phyloP scores from a whole-genome alignment of 2,797 vertebrate species.

The Chloroceryle amazona region DNA sequence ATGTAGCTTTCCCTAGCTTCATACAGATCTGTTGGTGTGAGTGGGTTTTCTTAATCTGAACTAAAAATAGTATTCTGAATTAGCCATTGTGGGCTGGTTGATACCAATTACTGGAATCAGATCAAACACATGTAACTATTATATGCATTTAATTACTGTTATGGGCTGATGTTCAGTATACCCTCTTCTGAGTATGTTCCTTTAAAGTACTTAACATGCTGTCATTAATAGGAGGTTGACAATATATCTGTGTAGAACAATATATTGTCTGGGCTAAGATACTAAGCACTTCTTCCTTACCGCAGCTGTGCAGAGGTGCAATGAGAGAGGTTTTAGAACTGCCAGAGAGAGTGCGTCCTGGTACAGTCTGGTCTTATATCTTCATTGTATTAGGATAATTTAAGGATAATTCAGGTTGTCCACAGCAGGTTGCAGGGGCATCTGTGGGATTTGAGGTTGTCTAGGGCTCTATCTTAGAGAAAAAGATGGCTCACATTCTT shows the following conservation, averaged over 20 bases:
- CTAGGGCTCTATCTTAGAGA: not conserved
- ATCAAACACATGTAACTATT: constrained; percentile 6
- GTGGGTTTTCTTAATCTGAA: constrained; percentile 27
- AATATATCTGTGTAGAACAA: not conserved
- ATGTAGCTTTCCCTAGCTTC: not conserved
- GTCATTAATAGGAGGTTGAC: not conserved
- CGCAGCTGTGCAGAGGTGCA: not conserved
- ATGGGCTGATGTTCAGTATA: not conserved
- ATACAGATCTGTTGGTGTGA: not conserved
- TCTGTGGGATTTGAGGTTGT: not conserved
- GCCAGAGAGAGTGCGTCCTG: not conserved
- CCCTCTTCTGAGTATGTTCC: not conserved
- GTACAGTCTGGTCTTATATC: not conserved
- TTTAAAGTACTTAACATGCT: not conserved
- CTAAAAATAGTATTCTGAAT: constrained; percentile 17
- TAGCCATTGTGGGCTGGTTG: not conserved
- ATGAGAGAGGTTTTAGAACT: not conserved
- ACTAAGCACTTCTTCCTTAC: not conserved
- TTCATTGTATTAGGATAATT: not conserved
- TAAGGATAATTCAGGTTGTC: not conserved
- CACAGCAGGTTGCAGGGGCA: not conserved
- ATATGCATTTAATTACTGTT: not conserved
- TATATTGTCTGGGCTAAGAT: not conserved
- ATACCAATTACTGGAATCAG: not conserved
- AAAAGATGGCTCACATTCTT: not conserved